Base-by-base conservation (phyloP, 2,113 vertebrate species). In the Ictidomys tridecemlineatus region DNA sequence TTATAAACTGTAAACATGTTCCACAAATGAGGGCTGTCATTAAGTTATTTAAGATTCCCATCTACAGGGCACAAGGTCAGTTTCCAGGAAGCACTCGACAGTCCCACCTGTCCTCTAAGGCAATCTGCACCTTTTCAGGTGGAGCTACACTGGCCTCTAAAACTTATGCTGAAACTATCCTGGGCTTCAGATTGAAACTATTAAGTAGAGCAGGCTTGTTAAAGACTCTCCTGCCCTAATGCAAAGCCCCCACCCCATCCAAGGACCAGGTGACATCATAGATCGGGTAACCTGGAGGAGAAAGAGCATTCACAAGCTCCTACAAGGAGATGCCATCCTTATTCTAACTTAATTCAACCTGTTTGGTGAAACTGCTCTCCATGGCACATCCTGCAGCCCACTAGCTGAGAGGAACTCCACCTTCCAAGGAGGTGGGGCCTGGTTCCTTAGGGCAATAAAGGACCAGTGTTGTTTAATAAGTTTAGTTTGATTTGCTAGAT, bases 31-130 rank as follows among this genome's bases (percentile, higher is more conserved):
- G n/a, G 13, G n/a, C 63, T 34, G 12, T 80, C 74, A 48, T 17
- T 67, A 58, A 42, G 48, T 72, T 53, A 69, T 65, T 65, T 58
- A 86, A 61, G 7, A 92, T 42, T 53, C 45, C 77, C 20, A 84
- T 13, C 61, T 28, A 78, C 45, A 63, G 76, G 79, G 69, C 86
- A 70, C 53, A 89, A 70, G 82, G 14, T 77, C 77, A 76, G 5
- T 42, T 80, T 76, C 58, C 88, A 72, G 80, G 94, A 89, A 65
- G 42, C 48, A 93, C 10, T 20, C 10, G 28, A 80, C 61, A 48
- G 37, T 8, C 53, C n/a, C 42, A 16, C 74, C 58, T 84, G 20
- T 48, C n/a, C 86, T 73, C 34, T 69, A 39, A 74, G 69, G 45
- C n/a, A 61, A 45, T 58, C 3, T 37, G 51, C 18, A 37, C 26